A percentile compares a stretch with the other conserved stretches of the same genome.
Evolutionary conservation across 1,140 invertebrate species (phyloP).

Genomic region (Pseudobourletiella spinata): DNA sequence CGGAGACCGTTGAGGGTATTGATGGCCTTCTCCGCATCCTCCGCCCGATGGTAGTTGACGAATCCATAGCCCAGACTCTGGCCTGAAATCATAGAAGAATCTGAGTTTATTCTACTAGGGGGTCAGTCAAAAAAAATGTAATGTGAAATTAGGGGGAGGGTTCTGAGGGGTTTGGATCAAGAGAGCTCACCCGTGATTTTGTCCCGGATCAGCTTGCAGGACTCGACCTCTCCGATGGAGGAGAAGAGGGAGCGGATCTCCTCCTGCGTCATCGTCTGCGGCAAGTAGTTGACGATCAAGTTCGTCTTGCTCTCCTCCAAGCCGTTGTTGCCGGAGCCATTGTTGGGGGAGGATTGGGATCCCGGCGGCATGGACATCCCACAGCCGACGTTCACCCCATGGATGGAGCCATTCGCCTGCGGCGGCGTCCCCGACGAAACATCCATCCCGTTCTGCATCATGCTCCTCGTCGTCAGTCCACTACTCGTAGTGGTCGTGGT

Average conservation of each 20-base stretch:
- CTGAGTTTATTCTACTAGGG: conserved; percentile 32
- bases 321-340: conserved; percentile 38
- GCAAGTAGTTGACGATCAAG: conserved; percentile 98
- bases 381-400: conserved; percentile 33
- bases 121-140: conserved; percentile 29
- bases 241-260: conserved; percentile 95
- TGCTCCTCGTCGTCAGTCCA: too few species aligned
- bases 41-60: conserved; percentile 93
- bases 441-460: conserved; percentile 79
- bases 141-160: too few species aligned
- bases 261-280: conserved; percentile 99
- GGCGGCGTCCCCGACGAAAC: conserved; percentile 38
- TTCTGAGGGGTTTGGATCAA: conserved; percentile 10
- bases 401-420: conserved; percentile 37
- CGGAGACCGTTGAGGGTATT: conserved; percentile 92
- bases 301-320: conserved; percentile 93
- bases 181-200: conserved; percentile 80
- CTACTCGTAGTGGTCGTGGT: neutral
- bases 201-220: conserved; percentile 96
- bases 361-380: conserved; percentile 26
- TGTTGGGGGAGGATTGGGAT: conserved; percentile 27
- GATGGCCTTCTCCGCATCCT: conserved; percentile 97
- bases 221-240: conserved; percentile 96
- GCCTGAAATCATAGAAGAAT: conserved; percentile 55
- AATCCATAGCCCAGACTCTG: conserved; percentile 99